Base-by-base conservation (phyloP, 2,888 invertebrate genomes). In the Xanthorhoe spadicearia region DNA sequence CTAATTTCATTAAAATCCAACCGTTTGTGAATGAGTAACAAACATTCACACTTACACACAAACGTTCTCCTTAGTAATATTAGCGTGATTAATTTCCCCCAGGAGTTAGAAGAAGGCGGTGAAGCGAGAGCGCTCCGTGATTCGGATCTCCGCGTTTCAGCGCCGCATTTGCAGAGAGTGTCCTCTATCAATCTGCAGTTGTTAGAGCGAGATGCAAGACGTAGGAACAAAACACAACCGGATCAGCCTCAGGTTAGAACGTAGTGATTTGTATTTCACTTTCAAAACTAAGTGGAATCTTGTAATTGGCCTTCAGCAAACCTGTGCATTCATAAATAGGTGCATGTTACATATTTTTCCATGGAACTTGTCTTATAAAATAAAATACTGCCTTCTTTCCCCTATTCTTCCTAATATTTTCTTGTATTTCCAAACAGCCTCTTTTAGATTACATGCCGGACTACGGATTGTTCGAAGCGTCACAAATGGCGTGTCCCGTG, bases 381-480 rank as follows among this genome's bases (percentile, higher is more conserved):
- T n/a, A n/a, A n/a, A n/a, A n/a, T n/a, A n/a, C n/a, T n/a, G n/a
- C n/a, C n/a, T n/a, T 4, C 5, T 32, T 32, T 32, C 7, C 8
- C 7, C 32, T 32, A 10, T 38, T 2, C 10, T 38, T 38, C 9
- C 9, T 10, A 38, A 43, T 13, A 2, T 43, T 43, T 4, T 13
- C 3, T 13, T 43, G 10, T 13, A 13, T 48, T 9, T 70, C 70
- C 51, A 68, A 46, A 13, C 81, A 94, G 88, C 93, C 93, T 9
- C 80, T 94, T 71, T 86, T 96, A 69, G 97, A 97, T 84, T 97
- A 97, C 83, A 97, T 98, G 97, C 97, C 97, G 0, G 98, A 98
- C 88, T 98, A 97, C 81, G 98, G 98, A 0, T 89, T 99, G 59
- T 99, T 99, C 88, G 99, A 99, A 89, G 99, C 99, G 0, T 98